These are phyloP conservation scores for Amphipyra tragopoginis DNA, from an alignment of 2,888 invertebrate genomes.

Conservation along the genomic window DNA sequence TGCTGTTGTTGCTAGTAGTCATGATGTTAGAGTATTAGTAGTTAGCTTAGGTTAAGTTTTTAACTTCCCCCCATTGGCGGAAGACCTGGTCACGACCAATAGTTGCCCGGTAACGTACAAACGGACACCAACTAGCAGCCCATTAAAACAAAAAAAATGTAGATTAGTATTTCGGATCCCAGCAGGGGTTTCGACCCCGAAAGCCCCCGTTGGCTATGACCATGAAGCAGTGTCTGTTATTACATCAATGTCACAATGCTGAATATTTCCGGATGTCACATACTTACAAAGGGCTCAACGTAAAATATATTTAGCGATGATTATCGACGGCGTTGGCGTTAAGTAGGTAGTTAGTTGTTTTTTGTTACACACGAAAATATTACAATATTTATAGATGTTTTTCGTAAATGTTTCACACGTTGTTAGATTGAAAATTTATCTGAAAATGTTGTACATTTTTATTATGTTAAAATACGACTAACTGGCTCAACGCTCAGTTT, in stretches of 20 bases:
- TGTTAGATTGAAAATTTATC: constrained; percentile 11
- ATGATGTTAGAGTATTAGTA: too few species aligned
- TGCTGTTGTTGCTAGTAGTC: too few species aligned
- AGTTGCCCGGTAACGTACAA: too few species aligned
- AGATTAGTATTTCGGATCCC: constrained; percentile 11
- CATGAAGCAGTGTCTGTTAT: constrained; percentile 33
- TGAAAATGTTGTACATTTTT: constrained; percentile 13
- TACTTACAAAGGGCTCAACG: constrained; percentile 46
- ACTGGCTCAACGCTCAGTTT: constrained; percentile 12
- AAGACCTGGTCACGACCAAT: too few species aligned
- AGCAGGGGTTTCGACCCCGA: constrained; percentile 25
- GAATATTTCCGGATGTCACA: constrained; percentile 26
- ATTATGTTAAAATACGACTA: constrained; percentile 21
- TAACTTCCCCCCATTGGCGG: too few species aligned
- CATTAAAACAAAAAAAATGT: too few species aligned
- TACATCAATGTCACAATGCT: constrained; percentile 35
- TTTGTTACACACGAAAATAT: constrained; percentile 32
- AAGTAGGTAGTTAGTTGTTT: constrained; percentile 29
- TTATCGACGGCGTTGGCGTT: constrained; percentile 37
- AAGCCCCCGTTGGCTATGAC: constrained; percentile 17
- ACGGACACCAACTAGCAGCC: too few species aligned
- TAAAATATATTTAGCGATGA: constrained; percentile 50
- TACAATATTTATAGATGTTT: constrained; percentile 39
- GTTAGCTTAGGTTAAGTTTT: too few species aligned
- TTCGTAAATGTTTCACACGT: constrained; percentile 15